These are phyloP conservation scores for Platalea minor DNA, from an alignment of 2,797 vertebrate genomes.

Conservation along the genomic window DNA sequence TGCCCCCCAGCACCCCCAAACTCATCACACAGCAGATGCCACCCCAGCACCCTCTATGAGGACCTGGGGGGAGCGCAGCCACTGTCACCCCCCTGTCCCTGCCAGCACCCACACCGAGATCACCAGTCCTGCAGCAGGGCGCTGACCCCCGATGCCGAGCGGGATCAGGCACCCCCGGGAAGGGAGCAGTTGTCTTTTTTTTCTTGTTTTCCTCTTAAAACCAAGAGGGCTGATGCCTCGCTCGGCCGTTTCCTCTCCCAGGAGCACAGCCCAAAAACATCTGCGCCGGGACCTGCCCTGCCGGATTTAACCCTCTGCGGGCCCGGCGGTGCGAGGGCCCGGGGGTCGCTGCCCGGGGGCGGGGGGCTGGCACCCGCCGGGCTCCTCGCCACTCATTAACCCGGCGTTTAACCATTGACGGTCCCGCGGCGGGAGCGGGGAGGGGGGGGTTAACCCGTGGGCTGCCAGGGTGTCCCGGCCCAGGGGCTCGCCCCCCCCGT, in stretches of 20 bases:
- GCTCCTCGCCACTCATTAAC: slow-evolving; percentile 51
- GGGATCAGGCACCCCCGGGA: background rate
- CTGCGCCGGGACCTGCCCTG: slow-evolving; percentile 58
- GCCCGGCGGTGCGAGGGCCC: background rate
- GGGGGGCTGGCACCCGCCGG: background rate
- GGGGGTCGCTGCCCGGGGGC: background rate
- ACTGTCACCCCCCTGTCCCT: background rate
- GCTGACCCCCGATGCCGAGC: background rate
- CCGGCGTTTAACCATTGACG: slow-evolving; percentile 43
- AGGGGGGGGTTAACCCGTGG: slow-evolving; percentile 11
- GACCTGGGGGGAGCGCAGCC: background rate
- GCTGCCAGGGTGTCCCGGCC: background rate
- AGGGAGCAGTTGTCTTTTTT: background rate
- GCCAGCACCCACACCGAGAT: background rate
- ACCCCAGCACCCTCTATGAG: background rate
- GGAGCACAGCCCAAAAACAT: slow-evolving; percentile 67
- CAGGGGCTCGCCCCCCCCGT: background rate
- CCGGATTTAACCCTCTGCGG: slow-evolving; percentile 52
- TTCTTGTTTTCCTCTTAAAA: slow-evolving; percentile 46
- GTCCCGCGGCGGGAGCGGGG: background rate
- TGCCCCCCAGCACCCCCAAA: background rate
- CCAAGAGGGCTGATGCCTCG: slow-evolving; percentile 29
- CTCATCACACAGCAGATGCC: background rate
- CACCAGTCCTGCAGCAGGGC: fast-evolving
- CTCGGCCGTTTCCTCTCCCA: slow-evolving; percentile 60